These are phyloP conservation scores for Kryptolebias marmoratus DNA, from an alignment of 2,113 vertebrate genomes.

Conservation along the genomic window DNA sequence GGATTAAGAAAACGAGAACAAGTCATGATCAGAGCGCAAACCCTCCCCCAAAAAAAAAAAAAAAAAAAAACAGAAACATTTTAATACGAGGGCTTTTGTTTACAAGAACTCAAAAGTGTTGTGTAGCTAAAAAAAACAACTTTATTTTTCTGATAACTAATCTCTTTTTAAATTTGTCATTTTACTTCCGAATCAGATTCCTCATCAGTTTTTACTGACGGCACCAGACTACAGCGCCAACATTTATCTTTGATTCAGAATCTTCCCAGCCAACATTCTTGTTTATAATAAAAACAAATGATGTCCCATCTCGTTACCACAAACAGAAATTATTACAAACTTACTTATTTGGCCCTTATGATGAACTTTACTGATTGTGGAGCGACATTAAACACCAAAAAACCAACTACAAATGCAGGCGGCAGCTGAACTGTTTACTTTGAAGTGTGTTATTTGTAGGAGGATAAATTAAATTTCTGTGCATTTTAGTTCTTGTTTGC, in stretches of 20 bases:
- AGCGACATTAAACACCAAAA: no score
- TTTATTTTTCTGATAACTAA: no score
- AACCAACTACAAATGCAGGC: neutral
- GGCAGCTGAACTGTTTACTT: conserved; percentile 1
- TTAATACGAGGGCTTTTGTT: neutral
- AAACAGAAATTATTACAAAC: conserved; percentile 49
- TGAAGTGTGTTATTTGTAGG: neutral
- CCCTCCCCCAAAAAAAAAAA: neutral
- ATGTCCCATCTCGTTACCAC: neutral
- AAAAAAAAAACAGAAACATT: neutral
- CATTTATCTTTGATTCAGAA: conserved; percentile 2
- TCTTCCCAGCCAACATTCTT: no score
- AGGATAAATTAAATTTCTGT: neutral
- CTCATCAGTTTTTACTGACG: no score
- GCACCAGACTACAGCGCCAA: conserved; percentile 3
- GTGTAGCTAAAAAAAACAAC: no score
- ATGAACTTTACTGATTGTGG: conserved; percentile 7
- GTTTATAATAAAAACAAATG: no score
- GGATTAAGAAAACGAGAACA: conserved; percentile 17
- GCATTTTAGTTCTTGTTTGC: neutral
- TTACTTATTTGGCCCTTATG: conserved; percentile 1
- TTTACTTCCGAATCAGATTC: no score
- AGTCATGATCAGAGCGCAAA: conserved; percentile 2
- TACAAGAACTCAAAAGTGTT: neutral
- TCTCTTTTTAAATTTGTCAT: no score